phyloP scores from a whole-genome alignment of 1,140 invertebrate species.

The Drosophila sechellia region DNA sequence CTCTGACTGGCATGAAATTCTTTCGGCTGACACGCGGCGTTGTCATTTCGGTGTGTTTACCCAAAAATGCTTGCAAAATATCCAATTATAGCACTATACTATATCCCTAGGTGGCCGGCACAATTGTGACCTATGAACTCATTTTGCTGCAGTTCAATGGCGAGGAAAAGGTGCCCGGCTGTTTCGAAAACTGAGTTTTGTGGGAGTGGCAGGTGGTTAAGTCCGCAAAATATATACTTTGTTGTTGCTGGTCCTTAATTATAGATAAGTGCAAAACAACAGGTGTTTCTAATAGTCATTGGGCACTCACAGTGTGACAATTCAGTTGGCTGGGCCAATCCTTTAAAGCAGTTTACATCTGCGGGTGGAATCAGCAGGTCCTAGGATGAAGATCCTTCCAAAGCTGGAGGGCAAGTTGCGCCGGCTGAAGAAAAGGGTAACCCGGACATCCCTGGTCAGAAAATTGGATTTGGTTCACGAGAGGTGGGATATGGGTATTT shows the following conservation, averaged over 20 bases:
- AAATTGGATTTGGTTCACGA: slow-evolving; percentile 56
- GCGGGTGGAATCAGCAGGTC: slow-evolving; percentile 4
- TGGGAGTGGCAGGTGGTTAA: slow-evolving; percentile 20
- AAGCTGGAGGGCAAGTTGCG: slow-evolving; percentile 44
- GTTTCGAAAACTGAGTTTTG: slow-evolving; percentile 48
- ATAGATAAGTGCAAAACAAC: slow-evolving; percentile 79
- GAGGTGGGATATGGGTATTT: slow-evolving; percentile 27
- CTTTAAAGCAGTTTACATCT: slow-evolving; percentile 28
- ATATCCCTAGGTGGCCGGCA: slow-evolving; percentile 87
- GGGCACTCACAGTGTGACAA: background rate
- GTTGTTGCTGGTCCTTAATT: slow-evolving; percentile 56
- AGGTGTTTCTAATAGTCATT: slow-evolving; percentile 66
- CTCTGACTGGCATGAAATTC: slow-evolving; percentile 87
- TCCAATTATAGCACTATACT: slow-evolving; percentile 24
- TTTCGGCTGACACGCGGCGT: slow-evolving; percentile 88
- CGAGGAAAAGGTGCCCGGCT: slow-evolving; percentile 61
- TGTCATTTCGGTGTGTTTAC: slow-evolving; percentile 86
- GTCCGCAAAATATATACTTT: slow-evolving; percentile 41
- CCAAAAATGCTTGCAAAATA: background rate
- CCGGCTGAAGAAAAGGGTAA: slow-evolving; percentile 46
- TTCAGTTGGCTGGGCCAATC: slow-evolving; percentile 3
- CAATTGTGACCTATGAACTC: slow-evolving; percentile 89
- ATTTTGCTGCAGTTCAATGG: slow-evolving; percentile 88
- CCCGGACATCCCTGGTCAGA: slow-evolving; percentile 42
- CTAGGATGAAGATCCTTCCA: slow-evolving; percentile 60